Base-by-base conservation (phyloP, 2,797 vertebrate species). In the Cichlasoma orientale region DNA sequence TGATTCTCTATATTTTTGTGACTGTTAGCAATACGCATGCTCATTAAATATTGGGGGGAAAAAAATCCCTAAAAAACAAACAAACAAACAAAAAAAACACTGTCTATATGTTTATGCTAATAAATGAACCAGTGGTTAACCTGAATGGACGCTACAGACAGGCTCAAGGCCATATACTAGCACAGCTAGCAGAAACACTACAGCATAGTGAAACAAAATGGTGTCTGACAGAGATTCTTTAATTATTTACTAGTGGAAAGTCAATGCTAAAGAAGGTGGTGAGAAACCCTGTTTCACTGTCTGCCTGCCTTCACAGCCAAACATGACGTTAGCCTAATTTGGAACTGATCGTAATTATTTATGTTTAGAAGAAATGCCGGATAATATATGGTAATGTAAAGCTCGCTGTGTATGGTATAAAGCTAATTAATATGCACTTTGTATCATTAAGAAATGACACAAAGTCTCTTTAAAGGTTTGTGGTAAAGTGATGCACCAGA, bases 161-260 rank as follows among this genome's bases (percentile, higher is more conserved):
- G 72, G 53, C 52, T 75, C 47, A 70, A 66, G 73, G 78, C 74
- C 72, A 76, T 50, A 77, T 73, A 66, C 56, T 58, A 69, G 38
- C 19, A 23, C 41, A 69, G 50, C 74, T 70, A 70, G 56, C 61
- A 83, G 58, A 76, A 36, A 36, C 4, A 57, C 77, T 71, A 61
- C 27, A 69, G 72, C 68, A 69, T 18, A 63, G 57, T 75, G 57
- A 83, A 77, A 66, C 56, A 82, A 83, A 77, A 88, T 80, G 76
- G 72, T 74, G 73, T 77, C 58, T 69, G 18, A 52, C 72, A 16
- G 55, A 88, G 47, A 63, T 59, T 82, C 52, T 79, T 89, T 10
- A 86, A 86, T 83, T 91, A 86, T 88, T 91, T 68, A 57, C 85
- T 68, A 79, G 73, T 71, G 38, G 56, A 80, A 82, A 74, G 47